A percentile compares a stretch with the other conserved stretches of the same genome.
Conservation (phyloP, 2,888 invertebrate species). For the Drosophila nr. perissopoda region DNA sequence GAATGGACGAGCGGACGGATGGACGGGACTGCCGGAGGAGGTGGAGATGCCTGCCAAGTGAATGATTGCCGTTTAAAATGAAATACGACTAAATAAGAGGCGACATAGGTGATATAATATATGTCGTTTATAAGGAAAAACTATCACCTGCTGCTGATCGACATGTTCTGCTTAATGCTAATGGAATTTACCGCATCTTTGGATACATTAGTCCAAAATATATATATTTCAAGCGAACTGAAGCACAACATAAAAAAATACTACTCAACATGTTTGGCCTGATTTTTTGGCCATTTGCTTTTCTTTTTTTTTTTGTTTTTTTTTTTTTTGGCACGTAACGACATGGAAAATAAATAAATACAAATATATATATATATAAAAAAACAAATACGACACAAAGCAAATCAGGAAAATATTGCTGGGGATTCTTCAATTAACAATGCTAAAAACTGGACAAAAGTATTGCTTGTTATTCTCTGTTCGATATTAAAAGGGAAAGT, state of each 20-base stretch:
- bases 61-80: slow-evolving; percentile 30
- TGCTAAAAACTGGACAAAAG: slow-evolving; percentile 9
- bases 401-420: slow-evolving; percentile 17
- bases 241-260: slow-evolving; percentile 3
- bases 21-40: not conserved
- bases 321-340: slow-evolving; percentile 46
- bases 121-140: slow-evolving; percentile 26
- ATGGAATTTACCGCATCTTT: slow-evolving; percentile 30
- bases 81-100: slow-evolving; percentile 11
- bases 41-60: slow-evolving; percentile 12
- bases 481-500: slow-evolving; percentile 5
- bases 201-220: slow-evolving; percentile 25
- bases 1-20: not conserved
- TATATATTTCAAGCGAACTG: slow-evolving; percentile 27
- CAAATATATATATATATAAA: slow-evolving; percentile 13
- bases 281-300: slow-evolving; percentile 3
- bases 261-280: slow-evolving; percentile 19
- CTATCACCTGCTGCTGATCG: slow-evolving; percentile 9
- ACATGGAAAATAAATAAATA: slow-evolving; percentile 22
- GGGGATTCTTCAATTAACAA: slow-evolving; percentile 13
- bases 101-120: not conserved
- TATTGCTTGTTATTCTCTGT: not conserved
- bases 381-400: slow-evolving; percentile 27
- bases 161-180: slow-evolving; percentile 33
- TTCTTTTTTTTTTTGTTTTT: slow-evolving; percentile 3